Evolutionary conservation across 1,140 invertebrate genomes (phyloP).

Genomic region (Centruroides sculpturatus): DNA sequence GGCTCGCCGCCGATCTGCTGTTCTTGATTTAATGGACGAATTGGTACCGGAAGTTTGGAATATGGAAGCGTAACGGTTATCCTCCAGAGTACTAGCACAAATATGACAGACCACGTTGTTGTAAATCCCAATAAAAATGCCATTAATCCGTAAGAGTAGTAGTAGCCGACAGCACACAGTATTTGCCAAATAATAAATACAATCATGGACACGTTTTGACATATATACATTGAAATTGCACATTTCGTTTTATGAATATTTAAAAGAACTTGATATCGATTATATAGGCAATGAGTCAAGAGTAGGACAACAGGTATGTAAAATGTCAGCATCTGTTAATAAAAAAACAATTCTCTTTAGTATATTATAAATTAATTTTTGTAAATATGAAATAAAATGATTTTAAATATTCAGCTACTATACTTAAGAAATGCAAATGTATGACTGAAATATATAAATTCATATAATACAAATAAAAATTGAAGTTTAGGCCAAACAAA

Average conservation of each 20-base stretch:
- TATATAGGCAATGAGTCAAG: slow-evolving; percentile 44
- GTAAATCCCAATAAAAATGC: slow-evolving; percentile 62
- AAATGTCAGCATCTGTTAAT: slow-evolving; percentile 42
- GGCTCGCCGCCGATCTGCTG: slow-evolving; percentile 4
- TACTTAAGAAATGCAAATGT: too few relatives aligned
- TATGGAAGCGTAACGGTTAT: slow-evolving; percentile 23
- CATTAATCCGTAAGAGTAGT: slow-evolving; percentile 65
- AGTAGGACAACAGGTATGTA: slow-evolving; percentile 56
- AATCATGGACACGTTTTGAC: slow-evolving; percentile 37
- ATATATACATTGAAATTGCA: slow-evolving; percentile 18
- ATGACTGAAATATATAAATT: too few relatives aligned
- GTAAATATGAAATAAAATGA: too few relatives aligned
- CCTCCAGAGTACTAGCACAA: slow-evolving; percentile 50
- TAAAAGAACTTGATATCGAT: slow-evolving; percentile 31
- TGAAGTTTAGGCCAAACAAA: too few relatives aligned
- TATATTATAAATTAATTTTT: too few relatives aligned
- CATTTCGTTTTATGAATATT: background rate
- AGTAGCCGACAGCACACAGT: slow-evolving; percentile 45
- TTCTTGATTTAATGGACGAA: background rate
- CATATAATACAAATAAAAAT: too few relatives aligned
- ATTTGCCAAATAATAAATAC: slow-evolving; percentile 48
- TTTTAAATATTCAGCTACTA: too few relatives aligned
- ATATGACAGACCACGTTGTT: slow-evolving; percentile 57
- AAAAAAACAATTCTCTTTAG: background rate
- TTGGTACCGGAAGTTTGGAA: background rate